phyloP scores from a whole-genome alignment of 2,113 vertebrate species.

The Istiophorus platypterus region DNA sequence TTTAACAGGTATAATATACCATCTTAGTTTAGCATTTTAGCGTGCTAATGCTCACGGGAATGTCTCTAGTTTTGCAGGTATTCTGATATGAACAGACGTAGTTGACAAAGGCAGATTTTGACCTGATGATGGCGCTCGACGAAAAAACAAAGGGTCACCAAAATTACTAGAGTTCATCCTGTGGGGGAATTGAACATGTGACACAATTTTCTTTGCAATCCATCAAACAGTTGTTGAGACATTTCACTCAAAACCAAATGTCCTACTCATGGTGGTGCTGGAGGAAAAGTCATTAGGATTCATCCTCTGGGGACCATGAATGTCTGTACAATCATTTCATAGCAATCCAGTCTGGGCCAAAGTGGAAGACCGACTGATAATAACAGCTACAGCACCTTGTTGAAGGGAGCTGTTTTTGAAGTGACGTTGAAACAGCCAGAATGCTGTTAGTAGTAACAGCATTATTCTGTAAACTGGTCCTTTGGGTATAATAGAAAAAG shows the following conservation, averaged over 20 bases:
- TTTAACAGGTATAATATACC: no score
- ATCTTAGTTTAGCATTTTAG: no score
- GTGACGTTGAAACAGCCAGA: conserved; percentile 19
- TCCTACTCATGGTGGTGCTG: not conserved
- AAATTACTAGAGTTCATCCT: not conserved
- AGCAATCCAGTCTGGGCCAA: not conserved
- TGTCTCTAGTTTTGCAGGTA: no score
- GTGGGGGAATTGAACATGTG: no score
- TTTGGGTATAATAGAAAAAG: conserved; percentile 31
- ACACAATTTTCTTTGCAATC: not conserved
- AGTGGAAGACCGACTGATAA: not conserved
- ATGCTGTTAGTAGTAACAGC: not conserved
- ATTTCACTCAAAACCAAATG: not conserved
- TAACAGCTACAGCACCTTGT: not conserved
- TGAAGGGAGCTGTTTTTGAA: conserved; percentile 1
- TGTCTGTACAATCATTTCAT: no score
- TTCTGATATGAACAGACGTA: no score
- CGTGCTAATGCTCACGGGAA: no score
- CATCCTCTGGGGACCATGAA: not conserved
- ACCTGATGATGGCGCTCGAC: not conserved
- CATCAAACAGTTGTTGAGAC: not conserved
- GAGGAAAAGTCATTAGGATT: not conserved
- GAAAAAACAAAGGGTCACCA: not conserved
- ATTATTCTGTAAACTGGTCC: conserved; percentile 48
- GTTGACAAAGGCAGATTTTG: no score